Conservation (phyloP, 2,888 invertebrate genomes). For the Nemotelus pantherinus region DNA sequence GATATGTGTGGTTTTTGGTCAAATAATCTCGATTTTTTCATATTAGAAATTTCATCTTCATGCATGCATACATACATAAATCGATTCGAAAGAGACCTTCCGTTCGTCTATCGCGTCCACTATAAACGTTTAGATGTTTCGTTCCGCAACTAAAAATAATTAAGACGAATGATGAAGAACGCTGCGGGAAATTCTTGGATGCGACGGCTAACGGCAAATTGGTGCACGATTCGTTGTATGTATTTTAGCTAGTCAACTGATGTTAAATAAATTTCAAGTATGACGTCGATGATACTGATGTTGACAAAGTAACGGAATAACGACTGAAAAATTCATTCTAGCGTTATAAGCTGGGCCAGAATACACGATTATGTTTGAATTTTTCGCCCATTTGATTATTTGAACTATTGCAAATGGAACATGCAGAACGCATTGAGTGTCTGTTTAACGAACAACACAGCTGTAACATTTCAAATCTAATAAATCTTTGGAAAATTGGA, state of each 20-base stretch:
- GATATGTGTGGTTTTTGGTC: constrained; percentile 7
- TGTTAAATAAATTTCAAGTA: constrained; percentile 5
- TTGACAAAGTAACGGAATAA: too few relatives aligned
- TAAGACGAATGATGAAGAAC: neutral
- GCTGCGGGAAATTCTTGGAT: neutral
- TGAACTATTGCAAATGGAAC: too few relatives aligned
- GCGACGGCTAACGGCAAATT: neutral
- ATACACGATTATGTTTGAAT: too few relatives aligned
- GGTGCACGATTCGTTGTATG: neutral
- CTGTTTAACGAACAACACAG: too few relatives aligned
- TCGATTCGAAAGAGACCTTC: neutral
- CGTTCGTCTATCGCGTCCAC: neutral
- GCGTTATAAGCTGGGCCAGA: too few relatives aligned
- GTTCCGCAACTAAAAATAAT: constrained; percentile 30
- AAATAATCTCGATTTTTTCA: constrained; percentile 6
- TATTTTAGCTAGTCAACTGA: neutral
- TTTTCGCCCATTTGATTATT: too few relatives aligned
- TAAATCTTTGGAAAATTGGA: too few relatives aligned
- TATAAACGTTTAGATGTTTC: neutral
- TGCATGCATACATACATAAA: neutral
- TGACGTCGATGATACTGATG: neutral
- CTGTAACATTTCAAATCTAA: too few relatives aligned
- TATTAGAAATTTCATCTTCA: constrained; percentile 13
- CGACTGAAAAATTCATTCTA: too few relatives aligned
- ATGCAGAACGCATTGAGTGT: too few relatives aligned